Percentiles rank a stretch among this genome's conserved stretches.
Conservation (phyloP, 2,113 vertebrate genomes). For the Zosterops pallidus region DNA sequence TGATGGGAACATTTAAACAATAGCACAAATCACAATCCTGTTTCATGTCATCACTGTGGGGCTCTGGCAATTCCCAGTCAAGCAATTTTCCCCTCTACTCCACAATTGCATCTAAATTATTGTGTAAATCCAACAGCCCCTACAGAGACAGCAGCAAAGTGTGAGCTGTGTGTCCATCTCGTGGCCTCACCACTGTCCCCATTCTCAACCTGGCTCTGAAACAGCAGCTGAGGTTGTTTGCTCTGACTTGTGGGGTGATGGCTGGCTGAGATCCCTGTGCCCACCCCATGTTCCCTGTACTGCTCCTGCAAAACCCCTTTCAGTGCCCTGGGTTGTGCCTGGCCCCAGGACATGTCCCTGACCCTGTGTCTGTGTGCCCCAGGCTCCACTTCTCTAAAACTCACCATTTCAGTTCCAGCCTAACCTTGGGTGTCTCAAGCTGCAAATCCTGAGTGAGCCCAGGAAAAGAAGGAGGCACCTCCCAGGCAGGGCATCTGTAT, state of each 20-base stretch:
- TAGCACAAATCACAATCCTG: not conserved
- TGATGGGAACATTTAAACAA: not conserved
- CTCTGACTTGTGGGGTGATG: accelerated
- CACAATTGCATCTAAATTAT: not conserved
- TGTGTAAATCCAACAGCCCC: not conserved
- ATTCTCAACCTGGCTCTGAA: not conserved
- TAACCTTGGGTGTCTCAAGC: not conserved
- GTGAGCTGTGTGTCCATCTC: not conserved
- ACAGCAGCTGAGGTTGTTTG: not conserved
- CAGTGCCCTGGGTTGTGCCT: not conserved
- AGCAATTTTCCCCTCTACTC: not conserved
- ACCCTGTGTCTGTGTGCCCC: not conserved
- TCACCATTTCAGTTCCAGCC: not conserved
- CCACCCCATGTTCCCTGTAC: not conserved
- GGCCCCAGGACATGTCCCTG: not conserved
- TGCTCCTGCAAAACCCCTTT: not conserved
- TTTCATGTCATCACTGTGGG: not conserved
- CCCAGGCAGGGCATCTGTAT: not conserved
- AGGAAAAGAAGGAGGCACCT: not conserved
- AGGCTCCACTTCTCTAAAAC: not conserved
- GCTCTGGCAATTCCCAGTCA: not conserved
- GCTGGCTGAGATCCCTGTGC: not conserved
- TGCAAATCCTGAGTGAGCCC: not conserved
- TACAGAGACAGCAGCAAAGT: not conserved
- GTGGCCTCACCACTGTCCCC: not conserved